phyloP scores from a whole-genome alignment of 2,113 vertebrate genomes.

The Stomatorhinus ivindoensis region DNA sequence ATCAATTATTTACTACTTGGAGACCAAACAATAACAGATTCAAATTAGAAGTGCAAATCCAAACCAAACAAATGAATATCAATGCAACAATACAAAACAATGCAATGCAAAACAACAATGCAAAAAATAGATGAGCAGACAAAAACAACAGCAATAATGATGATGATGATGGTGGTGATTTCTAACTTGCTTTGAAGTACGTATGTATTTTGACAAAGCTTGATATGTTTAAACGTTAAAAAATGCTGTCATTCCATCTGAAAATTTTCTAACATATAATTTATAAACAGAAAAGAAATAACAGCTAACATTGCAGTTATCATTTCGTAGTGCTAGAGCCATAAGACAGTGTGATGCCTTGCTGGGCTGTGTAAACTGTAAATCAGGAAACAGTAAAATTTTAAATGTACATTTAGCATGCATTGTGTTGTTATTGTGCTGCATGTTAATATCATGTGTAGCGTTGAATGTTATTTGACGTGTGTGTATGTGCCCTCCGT shows the following conservation, averaged over 20 bases:
- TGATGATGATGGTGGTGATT: background rate
- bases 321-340: background rate
- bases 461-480: background rate
- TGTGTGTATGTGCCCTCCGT: background rate
- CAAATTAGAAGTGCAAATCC: background rate
- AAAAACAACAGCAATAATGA: background rate
- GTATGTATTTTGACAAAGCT: too few species aligned
- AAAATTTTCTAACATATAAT: too few species aligned
- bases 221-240: too few species aligned
- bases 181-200: slow-evolving; percentile 8
- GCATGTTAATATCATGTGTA: background rate
- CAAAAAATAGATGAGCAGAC: background rate
- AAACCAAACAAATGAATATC: background rate
- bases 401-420: too few species aligned
- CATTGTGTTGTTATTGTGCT: too few species aligned
- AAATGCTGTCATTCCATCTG: too few species aligned
- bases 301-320: background rate
- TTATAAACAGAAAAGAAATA: background rate
- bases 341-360: too few species aligned
- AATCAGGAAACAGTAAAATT: too few species aligned
- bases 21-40: background rate
- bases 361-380: too few species aligned
- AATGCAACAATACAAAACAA: too few species aligned
- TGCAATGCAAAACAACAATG: background rate
- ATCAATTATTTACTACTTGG: background rate